Base-by-base conservation (phyloP, 30 jellyfish, hydroid and myxozoan genomes). In the Hydra vulgaris region DNA sequence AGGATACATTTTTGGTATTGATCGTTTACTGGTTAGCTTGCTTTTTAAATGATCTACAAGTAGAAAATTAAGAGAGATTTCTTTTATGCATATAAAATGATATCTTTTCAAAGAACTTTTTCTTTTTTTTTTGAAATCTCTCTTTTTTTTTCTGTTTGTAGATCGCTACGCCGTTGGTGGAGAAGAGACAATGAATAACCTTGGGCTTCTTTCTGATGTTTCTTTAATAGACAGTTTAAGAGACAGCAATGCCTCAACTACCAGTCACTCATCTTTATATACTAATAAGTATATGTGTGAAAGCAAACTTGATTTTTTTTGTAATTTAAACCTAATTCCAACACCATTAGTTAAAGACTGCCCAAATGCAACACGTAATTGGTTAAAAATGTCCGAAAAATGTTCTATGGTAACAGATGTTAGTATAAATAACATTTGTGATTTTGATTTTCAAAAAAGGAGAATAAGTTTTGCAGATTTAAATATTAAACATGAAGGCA, bases 311-410 rank as follows among this genome's bases (percentile, higher is more conserved):
- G 87, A 80, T 17, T 80, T 80, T 70, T 66, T 80, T 20, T 80
- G 87, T 70, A 70, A 74, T 80, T 66, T 80, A 84, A 70, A 80
- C 23, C 87, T 80, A 19, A 67, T 80, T 1, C 87, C 87, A 16
- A 66, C 87, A 61, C 74, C 70, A 16, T 53, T 80, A 68, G 71
- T 80, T 56, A 80, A 80, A 27, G 70, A 80, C 21, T 80, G 87
- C 70, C 87, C 87, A 1, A 80, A 80, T 22, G 71, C 87, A 66
- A 80, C 87, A 5, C 68, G 70, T 18, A 68, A 80, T 21, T 80
- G 87, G 87, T 70, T 80, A 24, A 54, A 80, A 55, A 21, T 18
- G 25, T 19, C 84, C 7, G 23, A n/a, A 19, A 22, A 69, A 26
- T 26, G 19, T 25, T 82, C 87, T 0, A 66, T 24, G 1, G 77